Percentiles rank a stretch among this genome's conserved stretches.
phyloP scores from a whole-genome alignment of 2,888 invertebrate genomes.

The Drosophila paranaensis region DNA sequence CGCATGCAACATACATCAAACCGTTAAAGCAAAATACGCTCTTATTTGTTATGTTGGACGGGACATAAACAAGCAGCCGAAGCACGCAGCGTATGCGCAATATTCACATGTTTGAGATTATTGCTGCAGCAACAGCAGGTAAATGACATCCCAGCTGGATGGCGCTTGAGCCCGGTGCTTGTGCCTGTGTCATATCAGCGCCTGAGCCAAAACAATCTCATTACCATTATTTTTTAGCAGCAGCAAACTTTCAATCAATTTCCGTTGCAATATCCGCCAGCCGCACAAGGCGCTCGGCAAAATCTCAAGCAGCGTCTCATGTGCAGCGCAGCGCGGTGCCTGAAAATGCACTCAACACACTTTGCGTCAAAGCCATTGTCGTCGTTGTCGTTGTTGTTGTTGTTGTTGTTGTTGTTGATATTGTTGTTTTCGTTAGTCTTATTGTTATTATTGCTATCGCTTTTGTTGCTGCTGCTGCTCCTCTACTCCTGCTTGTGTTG shows the following conservation, averaged over 20 bases:
- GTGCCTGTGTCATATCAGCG: constrained; percentile 29
- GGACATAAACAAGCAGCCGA: constrained; percentile 32
- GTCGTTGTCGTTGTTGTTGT: constrained; percentile 28
- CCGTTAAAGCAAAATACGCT: constrained; percentile 49
- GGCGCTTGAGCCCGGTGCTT: constrained; percentile 9
- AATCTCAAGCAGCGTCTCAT: constrained; percentile 60
- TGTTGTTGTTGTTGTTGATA: constrained; percentile 32
- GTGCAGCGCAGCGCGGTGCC: constrained; percentile 17
- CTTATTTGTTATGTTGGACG: constrained; percentile 62
- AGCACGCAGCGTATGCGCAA: constrained; percentile 18
- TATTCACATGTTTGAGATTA: constrained; percentile 38
- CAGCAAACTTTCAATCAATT: constrained; percentile 77
- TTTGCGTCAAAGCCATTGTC: constrained; percentile 35
- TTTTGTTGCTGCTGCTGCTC: constrained; percentile 18
- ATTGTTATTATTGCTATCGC: constrained; percentile 36
- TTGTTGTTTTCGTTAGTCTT: constrained; percentile 21
- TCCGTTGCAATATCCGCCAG: constrained; percentile 75
- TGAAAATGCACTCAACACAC: constrained; percentile 55
- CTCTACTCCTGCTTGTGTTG: constrained; percentile 22
- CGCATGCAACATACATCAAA: constrained; percentile 52
- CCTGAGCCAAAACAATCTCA: constrained; percentile 67
- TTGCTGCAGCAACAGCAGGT: constrained; percentile 20
- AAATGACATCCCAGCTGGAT: constrained; percentile 25
- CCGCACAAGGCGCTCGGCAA: constrained; percentile 27
- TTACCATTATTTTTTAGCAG: constrained; percentile 71